Evolutionary conservation across 1,140 invertebrate species (phyloP).

Genomic region (Tetragnatha versicolor): DNA sequence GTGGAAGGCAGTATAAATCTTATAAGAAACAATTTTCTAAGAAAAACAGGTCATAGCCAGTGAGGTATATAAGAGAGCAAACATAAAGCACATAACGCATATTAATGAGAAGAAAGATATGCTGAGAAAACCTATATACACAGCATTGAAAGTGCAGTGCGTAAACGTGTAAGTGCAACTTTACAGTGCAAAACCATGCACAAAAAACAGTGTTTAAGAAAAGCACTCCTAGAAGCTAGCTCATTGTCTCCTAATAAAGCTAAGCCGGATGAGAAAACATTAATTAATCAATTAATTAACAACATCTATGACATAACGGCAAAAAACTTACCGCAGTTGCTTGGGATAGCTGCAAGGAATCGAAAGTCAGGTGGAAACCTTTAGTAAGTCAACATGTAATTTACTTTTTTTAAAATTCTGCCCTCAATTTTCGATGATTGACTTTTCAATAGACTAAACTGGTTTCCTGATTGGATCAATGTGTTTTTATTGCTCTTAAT

Average conservation of each 20-base stretch:
- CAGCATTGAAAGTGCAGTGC: conserved; percentile 12
- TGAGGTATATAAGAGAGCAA: too few relatives aligned
- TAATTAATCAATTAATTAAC: conserved; percentile 1
- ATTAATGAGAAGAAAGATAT: background rate
- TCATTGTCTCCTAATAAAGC: conserved; percentile 2
- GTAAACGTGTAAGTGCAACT: background rate
- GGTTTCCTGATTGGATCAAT: too few relatives aligned
- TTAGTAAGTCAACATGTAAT: too few relatives aligned
- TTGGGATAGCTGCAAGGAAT: conserved; percentile 40
- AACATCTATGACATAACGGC: conserved; percentile 36
- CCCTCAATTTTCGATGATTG: too few relatives aligned
- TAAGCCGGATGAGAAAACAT: conserved; percentile 13
- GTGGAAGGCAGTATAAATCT: background rate
- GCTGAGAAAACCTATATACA: conserved; percentile 1
- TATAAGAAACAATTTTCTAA: too few relatives aligned
- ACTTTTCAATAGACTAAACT: too few relatives aligned
- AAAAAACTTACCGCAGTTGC: conserved; percentile 41
- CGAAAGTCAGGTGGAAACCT: conserved; percentile 31
- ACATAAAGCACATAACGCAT: background rate
- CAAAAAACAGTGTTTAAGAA: background rate
- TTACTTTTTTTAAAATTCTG: too few relatives aligned
- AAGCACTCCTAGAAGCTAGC: conserved; percentile 32
- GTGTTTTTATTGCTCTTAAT: too few relatives aligned
- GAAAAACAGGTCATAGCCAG: too few relatives aligned
- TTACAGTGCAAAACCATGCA: conserved; percentile 33